Base-by-base conservation (phyloP, 2,113 vertebrate genomes). In the Ploceus nigricollis region DNA sequence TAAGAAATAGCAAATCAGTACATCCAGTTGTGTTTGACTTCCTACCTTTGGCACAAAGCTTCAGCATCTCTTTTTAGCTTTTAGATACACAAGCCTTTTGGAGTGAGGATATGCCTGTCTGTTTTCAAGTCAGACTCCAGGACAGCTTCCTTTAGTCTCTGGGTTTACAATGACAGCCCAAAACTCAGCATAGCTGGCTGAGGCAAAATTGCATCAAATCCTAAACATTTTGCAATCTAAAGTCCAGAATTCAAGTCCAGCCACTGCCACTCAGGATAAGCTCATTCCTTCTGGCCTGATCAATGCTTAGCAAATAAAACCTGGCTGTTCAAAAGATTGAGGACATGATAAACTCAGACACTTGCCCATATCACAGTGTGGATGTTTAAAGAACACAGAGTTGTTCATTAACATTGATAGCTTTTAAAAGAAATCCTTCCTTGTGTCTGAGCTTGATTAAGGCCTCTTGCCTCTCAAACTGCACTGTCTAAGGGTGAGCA, bases 401-500 rank as follows among this genome's bases (percentile, higher is more conserved):
- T 94, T 96, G 88, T 86, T 97, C 79, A 94, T 95, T 93, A 95
- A 94, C 90, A n/a, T 11, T 33, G 48, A 83, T 71, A 63, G 75
- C 30, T 31, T 90, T 92, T 78, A 70, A 81, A 80, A 63, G 21
- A 91, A 91, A 72, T 82, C 63, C 42, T 90, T 80, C 57, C 70
- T 83, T 90, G 40, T 2, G 0, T 71, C 80, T 87, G 40, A 84
- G 60, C 73, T 87, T 76, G 50, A 31, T 94, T 60, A 80, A 69
- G 33, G 45, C 19, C 63, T 90, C 5, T 3, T 57, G 31, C 42
- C 37, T 66, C 64, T 92, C 54, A 66, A 35, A 63, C 30, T 60
- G 47, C 20, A 15, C 27, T 63, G 45, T 53, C 39, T 77, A 57
- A 73, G 73, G 48, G 17, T 87, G 54, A 73, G 51, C 53, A 90